Evolutionary conservation across 1,140 invertebrate species (phyloP), one percentile per base, ranked within the genome.

Genomic region (Ephestia elutella): DNA sequence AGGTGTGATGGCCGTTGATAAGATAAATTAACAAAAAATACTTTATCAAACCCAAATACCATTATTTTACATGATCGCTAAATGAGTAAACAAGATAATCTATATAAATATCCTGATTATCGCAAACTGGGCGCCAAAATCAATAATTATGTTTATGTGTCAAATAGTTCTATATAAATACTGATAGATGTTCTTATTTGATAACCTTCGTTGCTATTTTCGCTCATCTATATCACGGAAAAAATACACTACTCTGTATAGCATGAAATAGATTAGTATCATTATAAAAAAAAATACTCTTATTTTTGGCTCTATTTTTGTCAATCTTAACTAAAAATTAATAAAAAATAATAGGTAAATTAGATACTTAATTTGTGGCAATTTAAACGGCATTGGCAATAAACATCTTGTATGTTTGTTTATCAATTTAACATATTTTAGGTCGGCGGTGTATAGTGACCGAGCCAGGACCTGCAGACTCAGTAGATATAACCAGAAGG

Each of bases 361-460:
- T n/a, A n/a, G n/a, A n/a, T n/a, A n/a, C n/a, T n/a, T n/a, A n/a
- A n/a, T n/a, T n/a, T n/a, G n/a, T n/a, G n/a, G n/a, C n/a, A n/a
- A n/a, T n/a, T n/a, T n/a, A n/a, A n/a, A n/a, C n/a, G n/a, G n/a
- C n/a, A n/a, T n/a, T n/a, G n/a, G n/a, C n/a, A n/a, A n/a, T n/a
- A n/a, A n/a, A 25, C 21, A 25, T 25, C 7, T 25, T 25, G 21
- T 2, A 3, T 3, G 21, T 25, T 7, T 25, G 21, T 25, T 25
- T 44, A 15, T 15, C 5, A 2, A 13, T n/a, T 53, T 53, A n/a
- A 25, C 20, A 53, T 44, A 25, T 38, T 57, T 32, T 54, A 90
- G 91, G 75, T 96, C 95, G 44, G 95, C 95, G 0, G 95, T 96
- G 49, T 97, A 96, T 80, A 96, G 95, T 57, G 95, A 96, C 70